Base-by-base conservation (phyloP, 2,888 invertebrate species). In the Trypoxylon attenuatum region DNA sequence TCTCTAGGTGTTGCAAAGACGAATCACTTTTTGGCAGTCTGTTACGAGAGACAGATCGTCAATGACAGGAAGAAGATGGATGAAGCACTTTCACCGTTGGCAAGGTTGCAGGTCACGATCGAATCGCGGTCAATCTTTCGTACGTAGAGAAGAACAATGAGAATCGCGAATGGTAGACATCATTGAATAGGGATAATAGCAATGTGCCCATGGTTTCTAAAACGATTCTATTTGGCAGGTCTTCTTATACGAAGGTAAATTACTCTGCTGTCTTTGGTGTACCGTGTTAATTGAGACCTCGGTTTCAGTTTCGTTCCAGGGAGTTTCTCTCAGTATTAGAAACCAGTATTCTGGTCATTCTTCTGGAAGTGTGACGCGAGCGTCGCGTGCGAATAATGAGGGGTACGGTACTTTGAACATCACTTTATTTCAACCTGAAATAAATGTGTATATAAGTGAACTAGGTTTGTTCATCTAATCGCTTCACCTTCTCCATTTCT, bases 51-150 rank as follows among this genome's bases (percentile, higher is more conserved):
- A n/a, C n/a, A n/a, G n/a, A n/a, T 45, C 19, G 49, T 27, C 22
- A 33, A 45, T 8, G 52, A 43, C 29, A 13, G 29, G 8, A 13
- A 6, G 45, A 49, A 22, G 21, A 51, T 41, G 6, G 15, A 19
- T 23, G n/a, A n/a, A 21, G 19, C 33, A 63, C 63, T 71, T 71
- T 71, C 68, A 38, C 49, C 33, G 56, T 22, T 13, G 21, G 2
- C 13, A 45, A 56, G 66, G 57, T 57, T 42, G 39, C 10, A 21
- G 59, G 59, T 71, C 58, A 42, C 15, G 19, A 1, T 39, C 41
- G 13, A 15, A 42, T 52, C 25, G 29, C 21, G 25, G 29, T 25
- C 16, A 27, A 38, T 42, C 27, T 23, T 38, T 45, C 15, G 38
- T 38, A 25, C 33, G 18, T 0, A 39, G 64, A n/a, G 5, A 13